These are phyloP conservation scores for Hydrozoanthus tunicans DNA, from an alignment of 64 coral and sea anemone genomes.

Conservation along the genomic window DNA sequence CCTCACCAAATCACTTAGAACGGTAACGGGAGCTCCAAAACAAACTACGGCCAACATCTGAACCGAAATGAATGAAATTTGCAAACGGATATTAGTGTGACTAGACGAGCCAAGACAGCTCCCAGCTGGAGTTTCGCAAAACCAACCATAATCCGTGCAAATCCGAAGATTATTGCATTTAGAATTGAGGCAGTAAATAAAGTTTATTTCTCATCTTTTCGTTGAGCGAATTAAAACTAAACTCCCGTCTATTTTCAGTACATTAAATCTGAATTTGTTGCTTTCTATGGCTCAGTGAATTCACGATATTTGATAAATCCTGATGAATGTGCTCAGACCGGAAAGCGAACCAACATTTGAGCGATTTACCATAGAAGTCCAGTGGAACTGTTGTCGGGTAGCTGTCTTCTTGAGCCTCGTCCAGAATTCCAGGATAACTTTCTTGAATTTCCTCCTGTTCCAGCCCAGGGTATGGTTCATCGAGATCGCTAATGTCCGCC, in stretches of 20 bases:
- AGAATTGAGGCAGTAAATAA: neutral
- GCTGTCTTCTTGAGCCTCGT: neutral
- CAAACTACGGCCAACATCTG: neutral
- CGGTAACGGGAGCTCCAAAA: neutral
- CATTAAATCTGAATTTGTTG: neutral
- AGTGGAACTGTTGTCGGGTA: slow-evolving; percentile 18
- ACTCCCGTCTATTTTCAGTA: neutral
- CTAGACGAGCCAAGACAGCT: slow-evolving; percentile 5
- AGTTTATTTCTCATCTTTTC: neutral
- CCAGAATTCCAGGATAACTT: neutral
- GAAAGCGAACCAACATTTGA: slow-evolving; percentile 25
- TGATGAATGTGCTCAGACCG: slow-evolving; percentile 7
- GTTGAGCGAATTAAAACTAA: neutral
- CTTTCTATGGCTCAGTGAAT: slow-evolving; percentile 13
- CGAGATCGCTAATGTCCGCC: slow-evolving; percentile 4
- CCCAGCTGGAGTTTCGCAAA: neutral
- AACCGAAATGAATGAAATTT: neutral
- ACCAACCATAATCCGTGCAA: neutral
- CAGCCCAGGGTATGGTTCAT: slow-evolving; percentile 29
- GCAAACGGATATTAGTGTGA: neutral
- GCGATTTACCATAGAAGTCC: slow-evolving; percentile 55
- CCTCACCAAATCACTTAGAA: too few relatives aligned
- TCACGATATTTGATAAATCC: slow-evolving; percentile 23
- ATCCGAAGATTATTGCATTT: neutral
- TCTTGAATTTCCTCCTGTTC: slow-evolving; percentile 21